These are phyloP conservation scores for Chrosomus eos DNA, from an alignment of 2,797 vertebrate genomes.

Conservation along the genomic window DNA sequence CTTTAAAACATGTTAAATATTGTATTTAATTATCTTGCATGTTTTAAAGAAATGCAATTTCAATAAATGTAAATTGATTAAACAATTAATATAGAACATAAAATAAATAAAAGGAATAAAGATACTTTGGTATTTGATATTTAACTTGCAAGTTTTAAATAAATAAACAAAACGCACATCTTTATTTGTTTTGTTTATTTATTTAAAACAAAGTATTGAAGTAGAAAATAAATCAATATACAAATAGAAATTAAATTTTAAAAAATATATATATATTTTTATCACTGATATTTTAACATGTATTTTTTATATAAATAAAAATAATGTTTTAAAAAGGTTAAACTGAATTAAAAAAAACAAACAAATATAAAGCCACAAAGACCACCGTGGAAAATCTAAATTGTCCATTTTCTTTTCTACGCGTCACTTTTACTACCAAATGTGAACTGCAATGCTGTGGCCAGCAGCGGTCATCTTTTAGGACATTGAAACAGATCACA, in stretches of 20 bases:
- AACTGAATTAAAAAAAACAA: background rate
- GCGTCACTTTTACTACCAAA: slow-evolving; percentile 56
- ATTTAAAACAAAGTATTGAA: background rate
- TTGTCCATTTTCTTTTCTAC: background rate
- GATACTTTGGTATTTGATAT: background rate
- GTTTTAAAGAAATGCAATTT: background rate
- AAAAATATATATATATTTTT: too few species aligned
- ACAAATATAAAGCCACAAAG: background rate
- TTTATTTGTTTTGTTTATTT: too few species aligned
- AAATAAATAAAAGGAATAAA: background rate
- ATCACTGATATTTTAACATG: background rate
- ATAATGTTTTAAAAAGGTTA: background rate
- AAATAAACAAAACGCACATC: too few species aligned
- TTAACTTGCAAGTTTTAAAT: background rate
- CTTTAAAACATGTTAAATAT: background rate
- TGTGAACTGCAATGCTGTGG: slow-evolving; percentile 49
- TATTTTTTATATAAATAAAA: background rate
- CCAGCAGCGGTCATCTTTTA: slow-evolving; percentile 50
- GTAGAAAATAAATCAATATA: background rate
- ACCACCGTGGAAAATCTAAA: background rate
- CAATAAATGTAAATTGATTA: background rate
- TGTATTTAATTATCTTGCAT: background rate
- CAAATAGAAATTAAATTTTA: background rate
- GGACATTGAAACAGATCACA: slow-evolving; percentile 57
- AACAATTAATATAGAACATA: too few species aligned